These are phyloP conservation scores for Natrix natrix DNA, from an alignment of 2,797 vertebrate species.

Conservation along the genomic window DNA sequence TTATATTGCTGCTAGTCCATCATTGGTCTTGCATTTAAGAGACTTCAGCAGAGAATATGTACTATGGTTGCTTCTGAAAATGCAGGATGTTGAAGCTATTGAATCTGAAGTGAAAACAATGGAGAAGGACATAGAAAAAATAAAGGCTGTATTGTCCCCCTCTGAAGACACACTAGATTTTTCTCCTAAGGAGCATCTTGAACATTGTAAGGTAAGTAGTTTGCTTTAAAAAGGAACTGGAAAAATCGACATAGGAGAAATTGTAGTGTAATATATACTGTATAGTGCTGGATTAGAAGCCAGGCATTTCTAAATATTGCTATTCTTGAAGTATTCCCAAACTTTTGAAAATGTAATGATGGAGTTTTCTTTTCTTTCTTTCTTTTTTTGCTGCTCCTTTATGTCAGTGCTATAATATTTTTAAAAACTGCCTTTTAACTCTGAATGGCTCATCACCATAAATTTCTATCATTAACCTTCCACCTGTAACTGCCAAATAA, in stretches of 20 bases:
- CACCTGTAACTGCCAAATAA: background rate
- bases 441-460: background rate
- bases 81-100: slow-evolving; percentile 85
- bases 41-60: background rate
- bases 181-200: slow-evolving; percentile 77
- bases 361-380: background rate
- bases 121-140: slow-evolving; percentile 80
- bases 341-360: background rate
- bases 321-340: background rate
- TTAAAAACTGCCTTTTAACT: background rate
- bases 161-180: slow-evolving; percentile 82
- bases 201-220: slow-evolving; percentile 81
- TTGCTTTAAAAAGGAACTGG: background rate
- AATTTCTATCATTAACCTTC: background rate
- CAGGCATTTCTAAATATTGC: background rate
- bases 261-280: background rate
- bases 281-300: background rate
- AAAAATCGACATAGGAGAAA: background rate
- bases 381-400: background rate
- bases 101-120: slow-evolving; percentile 84
- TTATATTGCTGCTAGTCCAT: background rate
- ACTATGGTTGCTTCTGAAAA: slow-evolving; percentile 46
- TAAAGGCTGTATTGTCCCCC: slow-evolving; percentile 77
- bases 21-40: background rate
- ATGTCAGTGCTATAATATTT: background rate